Base-by-base conservation (phyloP, 2,888 invertebrate species). In the Augochlorella aurata region DNA sequence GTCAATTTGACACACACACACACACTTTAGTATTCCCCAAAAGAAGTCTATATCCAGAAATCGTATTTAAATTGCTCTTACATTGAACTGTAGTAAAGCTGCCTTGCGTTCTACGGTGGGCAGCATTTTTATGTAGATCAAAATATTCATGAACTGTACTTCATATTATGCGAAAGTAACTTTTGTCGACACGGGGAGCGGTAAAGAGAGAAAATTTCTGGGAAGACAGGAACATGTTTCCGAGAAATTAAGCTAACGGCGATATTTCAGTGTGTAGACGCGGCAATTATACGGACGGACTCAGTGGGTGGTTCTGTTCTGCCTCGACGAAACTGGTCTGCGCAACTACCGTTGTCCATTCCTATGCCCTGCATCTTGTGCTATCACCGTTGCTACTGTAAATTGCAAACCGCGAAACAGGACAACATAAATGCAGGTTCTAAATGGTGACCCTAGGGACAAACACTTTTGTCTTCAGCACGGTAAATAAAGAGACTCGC, bases 191-290 rank as follows among this genome's bases (percentile, higher is more conserved):
- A 8, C 50, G 18, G n/a, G n/a, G 49, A 16, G 45, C 29, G 21
- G 29, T 16, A 16, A 71, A 52, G 24, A 45, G 52, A 45, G 52
- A 45, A 70, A 74, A 67, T 76, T 81, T 65, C 12, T 12, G 12
- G 75, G 44, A 61, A 50, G 52, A 29, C 18, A 24, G 54, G 12
- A 69, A 29, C 54, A 58, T 47, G 73, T 65, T 65, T 70, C 81
- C 49, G 54, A 45, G 65, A 58, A 72, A 76, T 81, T 72, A 82
- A 76, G 71, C 81, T 72, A 81, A 81, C 67, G 24, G 54, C 61
- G 81, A 72, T 75, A 81, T 75, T 77, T 80, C 71, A 68, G 14
- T 74, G 68, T 72, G 70, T 52, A 76, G 70, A 79, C 70, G 66
- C 67, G 70, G 71, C 52, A 79, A 77, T 75, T 79, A 61, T 71